Evolutionary conservation across 1,140 invertebrate species (phyloP).

Genomic region (Glossosoma conforme): DNA sequence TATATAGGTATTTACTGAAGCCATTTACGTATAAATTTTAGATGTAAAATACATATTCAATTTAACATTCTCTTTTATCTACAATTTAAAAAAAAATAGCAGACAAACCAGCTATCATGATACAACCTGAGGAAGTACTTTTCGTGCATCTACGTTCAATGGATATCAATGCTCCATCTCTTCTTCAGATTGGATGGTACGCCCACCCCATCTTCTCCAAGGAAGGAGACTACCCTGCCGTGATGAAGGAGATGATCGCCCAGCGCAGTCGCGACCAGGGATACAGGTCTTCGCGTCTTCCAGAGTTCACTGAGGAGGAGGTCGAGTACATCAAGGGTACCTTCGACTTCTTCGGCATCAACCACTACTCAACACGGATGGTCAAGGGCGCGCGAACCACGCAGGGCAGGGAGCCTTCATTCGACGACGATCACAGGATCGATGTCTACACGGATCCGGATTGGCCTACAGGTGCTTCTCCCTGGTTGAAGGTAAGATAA

Average conservation of each 20-base stretch:
- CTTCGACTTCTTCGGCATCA: constrained; percentile 60
- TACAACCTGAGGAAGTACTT: not conserved
- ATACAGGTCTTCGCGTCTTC: constrained; percentile 52
- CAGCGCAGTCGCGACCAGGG: constrained; percentile 54
- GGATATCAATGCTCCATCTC: too few relatives aligned
- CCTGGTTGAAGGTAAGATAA: constrained; percentile 48
- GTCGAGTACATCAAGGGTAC: constrained; percentile 53
- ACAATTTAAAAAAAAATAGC: not conserved
- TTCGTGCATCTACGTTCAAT: too few relatives aligned
- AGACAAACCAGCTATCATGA: not conserved
- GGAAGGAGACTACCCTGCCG: constrained; percentile 59
- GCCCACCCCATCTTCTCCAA: constrained; percentile 55
- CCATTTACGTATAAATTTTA: constrained; percentile 41
- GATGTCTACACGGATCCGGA: constrained; percentile 40
- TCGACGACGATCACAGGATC: constrained; percentile 48
- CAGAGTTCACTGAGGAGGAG: constrained; percentile 52
- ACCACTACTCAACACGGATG: constrained; percentile 53
- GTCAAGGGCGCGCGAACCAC: constrained; percentile 38
- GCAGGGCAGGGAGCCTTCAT: constrained; percentile 43
- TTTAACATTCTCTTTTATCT: not conserved
- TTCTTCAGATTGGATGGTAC: constrained; percentile 53
- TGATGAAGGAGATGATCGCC: constrained; percentile 54
- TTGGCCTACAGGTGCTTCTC: constrained; percentile 46
- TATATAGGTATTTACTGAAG: constrained; percentile 39
- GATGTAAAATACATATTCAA: too few relatives aligned